These are phyloP conservation scores for Pseudochaenichthys georgianus DNA, from an alignment of 2,797 vertebrate genomes.

Conservation along the genomic window DNA sequence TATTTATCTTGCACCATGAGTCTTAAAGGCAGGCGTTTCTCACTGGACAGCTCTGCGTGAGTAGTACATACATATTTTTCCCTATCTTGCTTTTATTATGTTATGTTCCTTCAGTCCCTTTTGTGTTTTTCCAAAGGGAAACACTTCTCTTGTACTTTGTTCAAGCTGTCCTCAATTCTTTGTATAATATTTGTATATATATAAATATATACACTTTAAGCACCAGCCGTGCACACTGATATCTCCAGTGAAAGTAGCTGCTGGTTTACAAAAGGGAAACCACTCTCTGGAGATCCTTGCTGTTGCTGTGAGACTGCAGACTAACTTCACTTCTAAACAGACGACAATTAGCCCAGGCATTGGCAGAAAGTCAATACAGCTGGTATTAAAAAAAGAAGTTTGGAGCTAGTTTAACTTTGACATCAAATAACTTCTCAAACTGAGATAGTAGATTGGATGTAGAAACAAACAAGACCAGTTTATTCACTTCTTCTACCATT, in stretches of 20 bases:
- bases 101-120: not conserved
- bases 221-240: not conserved
- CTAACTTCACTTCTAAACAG: constrained; percentile 13
- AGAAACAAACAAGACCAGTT: not conserved
- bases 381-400: not conserved
- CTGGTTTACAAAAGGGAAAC: constrained; percentile 34
- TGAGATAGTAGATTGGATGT: not conserved
- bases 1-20: constrained; percentile 60
- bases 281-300: constrained; percentile 10
- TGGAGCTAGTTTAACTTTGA: constrained; percentile 1
- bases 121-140: not conserved
- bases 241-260: constrained; percentile 4
- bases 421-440: not conserved
- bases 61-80: constrained; percentile 69
- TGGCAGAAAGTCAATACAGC: constrained; percentile 1
- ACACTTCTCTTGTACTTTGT: too few species aligned
- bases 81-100: too few species aligned
- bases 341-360: constrained; percentile 7
- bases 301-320: constrained; percentile 43
- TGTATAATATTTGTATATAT: not conserved
- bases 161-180: not conserved
- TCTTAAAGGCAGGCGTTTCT: constrained; percentile 70
- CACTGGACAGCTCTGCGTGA: constrained; percentile 77
- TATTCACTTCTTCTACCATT: not conserved
- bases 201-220: not conserved